Conservation (phyloP, 2,888 invertebrate species). For the Melipona beecheii region DNA sequence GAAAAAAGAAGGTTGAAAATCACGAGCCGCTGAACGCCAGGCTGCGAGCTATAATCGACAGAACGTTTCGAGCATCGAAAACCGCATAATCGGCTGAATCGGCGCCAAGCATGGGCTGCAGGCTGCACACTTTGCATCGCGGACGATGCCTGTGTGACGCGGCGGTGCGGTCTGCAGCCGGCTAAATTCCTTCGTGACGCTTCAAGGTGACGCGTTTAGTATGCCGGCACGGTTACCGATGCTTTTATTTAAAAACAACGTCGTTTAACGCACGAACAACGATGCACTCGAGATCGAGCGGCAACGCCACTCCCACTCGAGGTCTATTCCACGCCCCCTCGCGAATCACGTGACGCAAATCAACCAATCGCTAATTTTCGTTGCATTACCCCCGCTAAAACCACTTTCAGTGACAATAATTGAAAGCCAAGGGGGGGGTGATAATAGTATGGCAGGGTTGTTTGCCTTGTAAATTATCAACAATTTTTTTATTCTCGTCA, state of each 20-base stretch:
- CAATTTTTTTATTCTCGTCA: no score
- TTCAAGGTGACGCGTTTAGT: conserved; percentile 51
- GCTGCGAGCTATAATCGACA: background rate
- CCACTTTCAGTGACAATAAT: no score
- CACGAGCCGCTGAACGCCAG: background rate
- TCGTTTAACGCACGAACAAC: conserved; percentile 17
- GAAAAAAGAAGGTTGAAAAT: background rate
- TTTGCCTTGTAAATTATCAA: no score
- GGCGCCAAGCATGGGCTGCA: background rate
- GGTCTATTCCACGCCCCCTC: no score
- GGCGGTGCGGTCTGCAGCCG: conserved; percentile 16
- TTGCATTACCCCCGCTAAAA: no score
- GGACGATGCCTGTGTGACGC: background rate
- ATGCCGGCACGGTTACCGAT: conserved; percentile 32
- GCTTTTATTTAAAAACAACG: conserved; percentile 39
- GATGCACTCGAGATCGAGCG: background rate
- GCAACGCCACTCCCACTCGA: no score
- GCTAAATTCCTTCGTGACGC: conserved; percentile 45
- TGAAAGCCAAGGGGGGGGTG: no score
- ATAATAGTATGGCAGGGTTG: no score
- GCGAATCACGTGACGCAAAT: no score
- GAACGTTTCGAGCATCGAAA: background rate
- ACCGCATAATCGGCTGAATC: background rate
- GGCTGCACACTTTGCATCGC: conserved; percentile 37
- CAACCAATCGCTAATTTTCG: no score